A percentile compares a stretch with the other conserved stretches of the same genome.
Conservation (phyloP, 2,797 vertebrate species). For the Falco naumanni region DNA sequence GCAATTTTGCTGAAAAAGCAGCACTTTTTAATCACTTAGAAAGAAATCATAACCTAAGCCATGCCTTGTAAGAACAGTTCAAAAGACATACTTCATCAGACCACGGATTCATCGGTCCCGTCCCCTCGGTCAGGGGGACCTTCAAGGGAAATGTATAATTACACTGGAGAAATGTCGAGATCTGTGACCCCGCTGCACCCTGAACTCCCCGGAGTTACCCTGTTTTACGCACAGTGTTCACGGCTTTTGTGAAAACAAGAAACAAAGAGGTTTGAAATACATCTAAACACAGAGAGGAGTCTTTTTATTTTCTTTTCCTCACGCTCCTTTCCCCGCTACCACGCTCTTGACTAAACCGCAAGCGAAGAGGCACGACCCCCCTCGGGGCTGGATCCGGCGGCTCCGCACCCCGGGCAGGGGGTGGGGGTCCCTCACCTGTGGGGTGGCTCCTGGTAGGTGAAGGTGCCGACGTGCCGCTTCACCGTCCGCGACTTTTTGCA, state of each 20-base stretch:
- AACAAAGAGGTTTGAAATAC: neutral
- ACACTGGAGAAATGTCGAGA: neutral
- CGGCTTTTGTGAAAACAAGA: neutral
- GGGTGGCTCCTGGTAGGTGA: constrained; percentile 83
- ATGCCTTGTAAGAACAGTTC: neutral
- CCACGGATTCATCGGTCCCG: neutral
- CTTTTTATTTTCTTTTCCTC: neutral
- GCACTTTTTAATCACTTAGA: neutral
- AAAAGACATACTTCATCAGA: neutral
- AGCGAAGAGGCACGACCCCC: rapidly evolving
- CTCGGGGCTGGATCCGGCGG: neutral
- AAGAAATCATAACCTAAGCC: neutral
- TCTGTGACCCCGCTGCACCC: neutral
- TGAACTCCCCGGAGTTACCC: neutral
- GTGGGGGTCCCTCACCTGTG: constrained; percentile 79
- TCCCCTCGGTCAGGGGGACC: neutral
- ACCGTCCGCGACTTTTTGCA: constrained; percentile 83
- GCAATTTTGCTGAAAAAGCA: neutral
- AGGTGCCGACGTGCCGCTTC: constrained; percentile 83
- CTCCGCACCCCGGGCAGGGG: rapidly evolving
- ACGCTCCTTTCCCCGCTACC: rapidly evolving
- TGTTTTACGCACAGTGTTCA: rapidly evolving
- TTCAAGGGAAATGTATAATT: neutral
- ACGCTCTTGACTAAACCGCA: rapidly evolving
- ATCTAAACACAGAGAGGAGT: neutral